Base-by-base conservation (phyloP, 1,140 invertebrate genomes). In the Neodiprion pinetum region DNA sequence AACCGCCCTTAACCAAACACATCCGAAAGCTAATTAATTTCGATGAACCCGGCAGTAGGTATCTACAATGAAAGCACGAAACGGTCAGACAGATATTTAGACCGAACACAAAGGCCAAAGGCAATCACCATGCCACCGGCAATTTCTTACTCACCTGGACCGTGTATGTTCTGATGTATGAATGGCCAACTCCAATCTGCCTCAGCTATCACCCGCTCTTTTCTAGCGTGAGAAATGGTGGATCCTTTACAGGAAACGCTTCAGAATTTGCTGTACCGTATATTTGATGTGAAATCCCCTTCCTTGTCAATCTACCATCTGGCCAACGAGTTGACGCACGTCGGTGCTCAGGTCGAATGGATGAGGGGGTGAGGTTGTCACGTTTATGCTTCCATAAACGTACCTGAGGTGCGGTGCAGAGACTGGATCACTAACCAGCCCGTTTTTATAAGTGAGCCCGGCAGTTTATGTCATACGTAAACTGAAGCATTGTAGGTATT, bases 351-450 rank as follows among this genome's bases (percentile, higher is more conserved):
- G 28, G 28, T 40, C 28, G 28, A 40, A 40, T 40, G 28, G 28
- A 40, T 40, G 28, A 40, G 28, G 28, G 28, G 53, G n/a, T 61
- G 53, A 61, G 53, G 7, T 61, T 5, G 3, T 61, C 11, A 61
- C 5, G 53, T 61, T 61, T 61, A 61, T 61, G 53, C 53, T 61
- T 61, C 53, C 53, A 61, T 61, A 61, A 61, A 61, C 53, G n/a
- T 61, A 17, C 53, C n/a, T 17, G 53, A 40, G 28, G 28, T 40
- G 1, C 28, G 28, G 28, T 40, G 28, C 28, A 40, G 28, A 40
- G 28, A 40, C 28, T 40, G 28, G 28, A 40, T 40, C 28, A 40
- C 28, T 5, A 40, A 40, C 28, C 28, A 40, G 28, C 28, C 28
- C 1, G 28, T 0, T 40, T 40, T 40, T 40, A 40, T 40, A 40